phyloP scores from a whole-genome alignment of 2,113 vertebrate genomes.

The Ahaetulla prasina region DNA sequence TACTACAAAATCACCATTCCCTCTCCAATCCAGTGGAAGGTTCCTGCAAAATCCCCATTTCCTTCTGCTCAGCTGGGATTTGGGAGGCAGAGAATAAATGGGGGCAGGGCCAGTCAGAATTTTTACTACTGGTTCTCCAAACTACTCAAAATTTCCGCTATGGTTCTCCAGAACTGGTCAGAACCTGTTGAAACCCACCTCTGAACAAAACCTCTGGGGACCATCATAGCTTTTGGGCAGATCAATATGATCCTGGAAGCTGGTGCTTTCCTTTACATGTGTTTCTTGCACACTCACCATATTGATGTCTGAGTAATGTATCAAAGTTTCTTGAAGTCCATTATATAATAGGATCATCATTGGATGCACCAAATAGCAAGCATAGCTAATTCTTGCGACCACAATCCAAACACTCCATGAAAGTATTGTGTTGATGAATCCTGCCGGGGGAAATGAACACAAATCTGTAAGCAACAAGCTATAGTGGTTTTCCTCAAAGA shows the following conservation, averaged over 20 bases:
- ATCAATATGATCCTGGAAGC: background rate
- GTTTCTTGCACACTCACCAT: slow-evolving; percentile 70
- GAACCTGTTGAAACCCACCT: too few species aligned
- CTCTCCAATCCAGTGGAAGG: too few species aligned
- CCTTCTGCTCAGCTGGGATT: too few species aligned
- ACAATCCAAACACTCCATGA: slow-evolving; percentile 72
- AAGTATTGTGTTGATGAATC: slow-evolving; percentile 69
- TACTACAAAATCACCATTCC: too few species aligned
- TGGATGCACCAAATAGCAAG: slow-evolving; percentile 79
- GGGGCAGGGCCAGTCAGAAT: too few species aligned
- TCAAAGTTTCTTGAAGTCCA: slow-evolving; percentile 76
- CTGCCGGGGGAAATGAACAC: slow-evolving; percentile 47
- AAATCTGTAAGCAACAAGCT: background rate
- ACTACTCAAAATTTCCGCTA: too few species aligned
- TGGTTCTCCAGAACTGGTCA: too few species aligned
- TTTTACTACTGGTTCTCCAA: too few species aligned
- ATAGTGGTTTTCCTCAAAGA: background rate
- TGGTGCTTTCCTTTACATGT: background rate
- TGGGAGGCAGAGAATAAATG: too few species aligned
- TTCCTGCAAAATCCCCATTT: too few species aligned
- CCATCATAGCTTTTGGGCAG: background rate
- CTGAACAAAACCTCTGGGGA: too few species aligned
- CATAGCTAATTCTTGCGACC: slow-evolving; percentile 78
- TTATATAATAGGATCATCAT: slow-evolving; percentile 76
- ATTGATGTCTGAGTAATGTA: slow-evolving; percentile 78